phyloP scores from a whole-genome alignment of 2,888 invertebrate genomes.

The Morpho helenor region DNA sequence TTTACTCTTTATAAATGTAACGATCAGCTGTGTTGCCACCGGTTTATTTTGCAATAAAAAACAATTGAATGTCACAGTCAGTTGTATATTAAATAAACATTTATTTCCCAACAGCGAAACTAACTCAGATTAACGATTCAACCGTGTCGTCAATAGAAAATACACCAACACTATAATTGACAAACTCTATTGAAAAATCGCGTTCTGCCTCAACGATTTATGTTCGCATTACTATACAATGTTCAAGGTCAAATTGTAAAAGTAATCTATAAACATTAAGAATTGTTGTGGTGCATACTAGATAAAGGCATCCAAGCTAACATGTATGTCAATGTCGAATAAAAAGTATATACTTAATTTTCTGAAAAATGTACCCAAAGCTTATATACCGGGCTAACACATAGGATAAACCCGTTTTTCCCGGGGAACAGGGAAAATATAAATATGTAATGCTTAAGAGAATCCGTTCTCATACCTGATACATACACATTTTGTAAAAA shows the following conservation, averaged over 20 bases:
- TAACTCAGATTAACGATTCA: slow-evolving; percentile 14
- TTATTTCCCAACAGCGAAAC: slow-evolving; percentile 4
- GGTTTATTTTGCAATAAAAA: no score
- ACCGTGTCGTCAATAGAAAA: slow-evolving; percentile 26
- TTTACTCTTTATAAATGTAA: no score
- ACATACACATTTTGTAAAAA: no score
- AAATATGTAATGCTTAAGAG: no score
- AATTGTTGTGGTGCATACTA: background rate
- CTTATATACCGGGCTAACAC: no score
- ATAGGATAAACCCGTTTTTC: no score
- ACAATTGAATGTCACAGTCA: background rate
- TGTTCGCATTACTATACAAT: slow-evolving; percentile 21
- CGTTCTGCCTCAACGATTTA: slow-evolving; percentile 25
- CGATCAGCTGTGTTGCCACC: no score
- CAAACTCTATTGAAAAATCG: slow-evolving; percentile 22
- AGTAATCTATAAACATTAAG: background rate
- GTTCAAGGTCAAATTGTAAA: slow-evolving; percentile 24
- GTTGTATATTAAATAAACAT: background rate
- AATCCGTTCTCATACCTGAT: no score
- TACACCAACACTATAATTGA: slow-evolving; percentile 24
- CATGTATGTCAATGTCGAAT: no score
- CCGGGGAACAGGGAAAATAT: no score
- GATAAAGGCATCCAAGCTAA: background rate
- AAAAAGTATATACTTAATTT: no score
- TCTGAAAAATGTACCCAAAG: no score